Conservation (phyloP, 1,140 invertebrate species). For the Scaptomyza hsui region DNA sequence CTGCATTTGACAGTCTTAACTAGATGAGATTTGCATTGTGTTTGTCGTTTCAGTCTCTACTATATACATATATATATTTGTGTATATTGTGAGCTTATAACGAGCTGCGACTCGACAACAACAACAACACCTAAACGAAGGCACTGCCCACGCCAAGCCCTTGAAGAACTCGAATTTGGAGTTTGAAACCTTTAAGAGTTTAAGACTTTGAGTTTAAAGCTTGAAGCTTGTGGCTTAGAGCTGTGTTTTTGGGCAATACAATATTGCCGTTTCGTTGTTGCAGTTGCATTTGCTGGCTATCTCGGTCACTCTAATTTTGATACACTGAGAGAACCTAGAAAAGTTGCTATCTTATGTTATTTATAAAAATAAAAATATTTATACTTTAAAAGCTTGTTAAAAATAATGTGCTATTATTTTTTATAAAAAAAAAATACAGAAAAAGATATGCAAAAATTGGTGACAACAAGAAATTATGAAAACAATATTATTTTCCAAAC, state of each 20-base stretch:
- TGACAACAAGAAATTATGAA: too few relatives aligned
- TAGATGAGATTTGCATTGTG: not conserved
- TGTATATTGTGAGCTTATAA: conserved; percentile 9
- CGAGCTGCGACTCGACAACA: conserved; percentile 3
- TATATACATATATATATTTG: not conserved
- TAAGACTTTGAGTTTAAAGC: too few relatives aligned
- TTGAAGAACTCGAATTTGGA: conserved; percentile 17
- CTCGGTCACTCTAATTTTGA: not conserved
- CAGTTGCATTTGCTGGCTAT: not conserved
- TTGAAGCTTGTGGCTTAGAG: not conserved
- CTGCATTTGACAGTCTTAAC: conserved; percentile 19
- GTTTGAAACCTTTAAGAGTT: too few relatives aligned
- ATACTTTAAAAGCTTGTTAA: too few relatives aligned
- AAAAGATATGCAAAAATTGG: too few relatives aligned
- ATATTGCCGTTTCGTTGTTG: conserved; percentile 2
- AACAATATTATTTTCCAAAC: too few relatives aligned
- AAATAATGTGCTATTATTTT: too few relatives aligned
- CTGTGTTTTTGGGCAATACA: conserved; percentile 3
- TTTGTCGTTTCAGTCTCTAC: not conserved
- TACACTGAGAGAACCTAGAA: not conserved
- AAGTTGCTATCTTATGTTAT: too few relatives aligned
- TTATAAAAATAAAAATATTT: too few relatives aligned
- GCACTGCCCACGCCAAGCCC: conserved; percentile 64
- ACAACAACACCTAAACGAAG: conserved; percentile 2
- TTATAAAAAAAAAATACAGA: too few relatives aligned